Base-by-base conservation (phyloP, 1,140 invertebrate genomes). In the Homarus americanus region DNA sequence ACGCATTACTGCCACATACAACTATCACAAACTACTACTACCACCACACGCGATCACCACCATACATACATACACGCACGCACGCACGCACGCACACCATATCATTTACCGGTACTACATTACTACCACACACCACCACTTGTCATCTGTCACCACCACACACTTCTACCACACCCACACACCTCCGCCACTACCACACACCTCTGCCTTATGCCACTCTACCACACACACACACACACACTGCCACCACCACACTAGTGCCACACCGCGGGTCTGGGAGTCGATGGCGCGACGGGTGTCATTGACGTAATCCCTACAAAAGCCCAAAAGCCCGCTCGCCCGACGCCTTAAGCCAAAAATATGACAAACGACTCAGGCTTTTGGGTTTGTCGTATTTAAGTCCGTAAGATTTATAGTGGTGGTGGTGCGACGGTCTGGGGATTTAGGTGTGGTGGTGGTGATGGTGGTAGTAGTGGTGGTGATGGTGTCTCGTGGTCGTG, bases 301-400 rank as follows among this genome's bases (percentile, higher is more conserved):
- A 58, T 49, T 10, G 9, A 49, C 9, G 44, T 63, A 63, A 63
- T 63, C 63, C 24, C n/a, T 7, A 32, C 63, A 12, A 24, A 69
- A 69, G 63, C 63, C 63, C n/a, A 7, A 69, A 32, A 69, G 5
- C 63, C n/a, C n/a, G n/a, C n/a, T 9, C 3, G n/a, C 63, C 63
- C n/a, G 63, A 69, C 63, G n/a, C 28, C 63, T 69, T 69, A 12
- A 69, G 63, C n/a, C 63, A 69, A 10, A 69, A 69, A 69, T 63
- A 32, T 69, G 63, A 69, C 63, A 69, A 69, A 69, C 63, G 28
- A 69, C n/a, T 5, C 10, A 44, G 9, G 78, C n/a, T 44, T 78
- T 24, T 34, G 12, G n/a, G 7, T 76, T 38, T 76, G 40, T 9
- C 34, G 32, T 76, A 17, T 40, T 40, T 44, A 76, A 76, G 36